These are phyloP conservation scores for Agrotis ipsilon DNA, from an alignment of 2,888 invertebrate genomes.

Conservation along the genomic window DNA sequence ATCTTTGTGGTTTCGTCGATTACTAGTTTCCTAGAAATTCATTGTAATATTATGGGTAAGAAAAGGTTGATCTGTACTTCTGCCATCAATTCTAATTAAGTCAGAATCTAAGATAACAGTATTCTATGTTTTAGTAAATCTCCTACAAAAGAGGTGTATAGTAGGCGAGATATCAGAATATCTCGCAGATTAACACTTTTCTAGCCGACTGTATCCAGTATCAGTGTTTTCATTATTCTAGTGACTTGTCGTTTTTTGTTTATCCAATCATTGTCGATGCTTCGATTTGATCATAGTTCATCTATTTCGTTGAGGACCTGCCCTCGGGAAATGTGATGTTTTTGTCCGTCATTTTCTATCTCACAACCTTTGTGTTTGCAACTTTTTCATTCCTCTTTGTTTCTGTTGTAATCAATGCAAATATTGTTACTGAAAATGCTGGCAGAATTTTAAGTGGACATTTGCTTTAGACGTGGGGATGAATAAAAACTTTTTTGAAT, in stretches of 20 bases:
- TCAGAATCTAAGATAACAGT: neutral
- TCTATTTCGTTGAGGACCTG: slow-evolving; percentile 54
- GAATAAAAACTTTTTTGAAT: slow-evolving; percentile 4
- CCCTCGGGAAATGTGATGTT: slow-evolving; percentile 65
- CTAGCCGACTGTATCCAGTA: slow-evolving; percentile 17
- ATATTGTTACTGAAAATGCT: slow-evolving; percentile 32
- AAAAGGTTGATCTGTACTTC: neutral
- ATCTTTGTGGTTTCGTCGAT: too few relatives aligned
- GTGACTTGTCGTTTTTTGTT: slow-evolving; percentile 61
- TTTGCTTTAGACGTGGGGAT: slow-evolving; percentile 1
- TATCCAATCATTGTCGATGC: slow-evolving; percentile 56
- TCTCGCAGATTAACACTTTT: slow-evolving; percentile 6
- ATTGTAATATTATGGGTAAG: neutral
- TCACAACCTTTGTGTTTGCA: slow-evolving; percentile 56
- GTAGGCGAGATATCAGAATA: too few relatives aligned
- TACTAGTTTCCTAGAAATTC: too few relatives aligned
- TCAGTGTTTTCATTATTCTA: slow-evolving; percentile 45
- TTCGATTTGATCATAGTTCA: slow-evolving; percentile 50
- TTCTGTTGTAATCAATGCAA: slow-evolving; percentile 19
- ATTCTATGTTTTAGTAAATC: neutral
- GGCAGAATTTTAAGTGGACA: slow-evolving; percentile 6
- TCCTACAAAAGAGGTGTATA: neutral
- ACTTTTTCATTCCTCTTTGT: slow-evolving; percentile 29
- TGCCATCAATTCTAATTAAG: neutral
- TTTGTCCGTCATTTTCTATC: slow-evolving; percentile 64